Base-by-base conservation (phyloP, 2,888 invertebrate species). In the Griposia aprilina region DNA sequence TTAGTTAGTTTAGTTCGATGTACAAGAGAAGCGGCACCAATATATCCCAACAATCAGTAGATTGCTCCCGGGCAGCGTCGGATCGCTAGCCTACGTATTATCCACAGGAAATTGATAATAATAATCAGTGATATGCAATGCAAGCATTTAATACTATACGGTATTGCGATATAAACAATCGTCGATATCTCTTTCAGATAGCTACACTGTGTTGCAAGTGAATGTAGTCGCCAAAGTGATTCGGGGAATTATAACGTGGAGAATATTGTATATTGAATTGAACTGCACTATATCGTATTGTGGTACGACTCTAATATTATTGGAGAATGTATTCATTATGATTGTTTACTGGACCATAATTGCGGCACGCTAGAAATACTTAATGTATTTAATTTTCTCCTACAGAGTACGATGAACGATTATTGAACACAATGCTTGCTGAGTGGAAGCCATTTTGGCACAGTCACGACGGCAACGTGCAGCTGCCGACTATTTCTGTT, bases 131-230 rank as follows among this genome's bases (percentile, higher is more conserved):
- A 77, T 23, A 59, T 23, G 5, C 55, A 45, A n/a, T n/a, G n/a
- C 7, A 41, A 70, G n/a, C 67, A 26, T 66, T 60, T 45, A 71
- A 52, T 50, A n/a, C 30, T 15, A 41, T 72, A 68, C n/a, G 45
- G 26, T 65, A 30, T 55, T 55, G 20, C 80, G 23, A 52, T 17
- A 62, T 30, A 68, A 41, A 57, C 23, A 10, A 66, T 60, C 23
- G 65, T 23, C 3, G 65, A 74, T 71, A 59, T 60, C 52, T 85
- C 67, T 62, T 75, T 67, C 70, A 52, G 81, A 71, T 68, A 70
- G 36, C 52, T 30, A 57, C 41, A 76, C 52, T 67, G 62, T 57
- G 15, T 84, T 70, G 57, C 70, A 36, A 15, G 59, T 57, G 45
- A 75, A 81, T 75, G 50, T 59, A 45, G 5, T 70, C 30, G 23